phyloP scores from a whole-genome alignment of 2,888 invertebrate species.

The Poecilobothrus nobilitatus region DNA sequence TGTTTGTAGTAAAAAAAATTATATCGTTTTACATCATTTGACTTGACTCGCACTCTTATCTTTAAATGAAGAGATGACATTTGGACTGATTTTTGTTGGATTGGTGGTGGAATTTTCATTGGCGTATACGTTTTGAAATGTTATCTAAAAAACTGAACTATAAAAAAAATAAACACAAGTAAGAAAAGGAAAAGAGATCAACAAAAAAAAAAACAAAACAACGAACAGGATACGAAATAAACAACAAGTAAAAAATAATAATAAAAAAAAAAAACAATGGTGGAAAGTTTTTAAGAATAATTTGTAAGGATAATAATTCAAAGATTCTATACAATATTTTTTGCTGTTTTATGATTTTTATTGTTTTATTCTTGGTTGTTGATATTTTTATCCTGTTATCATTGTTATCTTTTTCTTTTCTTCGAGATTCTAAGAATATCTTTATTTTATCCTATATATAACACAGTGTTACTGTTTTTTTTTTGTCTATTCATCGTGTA shows the following conservation, averaged over 20 bases:
- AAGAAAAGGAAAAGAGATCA: not conserved
- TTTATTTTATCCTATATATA: not conserved
- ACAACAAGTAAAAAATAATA: no score
- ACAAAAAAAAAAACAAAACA: not conserved
- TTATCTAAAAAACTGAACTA: not conserved
- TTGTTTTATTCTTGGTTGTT: no score
- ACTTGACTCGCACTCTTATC: no score
- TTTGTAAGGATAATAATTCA: conserved; percentile 1
- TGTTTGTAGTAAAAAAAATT: no score
- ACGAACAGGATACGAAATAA: not conserved
- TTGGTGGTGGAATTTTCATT: not conserved
- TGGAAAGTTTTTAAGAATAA: not conserved
- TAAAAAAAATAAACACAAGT: not conserved
- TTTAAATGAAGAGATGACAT: not conserved
- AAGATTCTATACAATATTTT: no score
- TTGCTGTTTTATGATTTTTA: no score
- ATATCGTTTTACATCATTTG: no score
- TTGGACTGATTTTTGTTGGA: not conserved
- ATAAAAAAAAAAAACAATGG: no score
- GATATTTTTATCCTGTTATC: not conserved
- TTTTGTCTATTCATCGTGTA: not conserved
- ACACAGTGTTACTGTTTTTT: not conserved
- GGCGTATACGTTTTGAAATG: not conserved
- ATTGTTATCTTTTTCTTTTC: not conserved
- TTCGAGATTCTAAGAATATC: not conserved